phyloP scores from a whole-genome alignment of 2,888 invertebrate species.

The Dynastes maya region DNA sequence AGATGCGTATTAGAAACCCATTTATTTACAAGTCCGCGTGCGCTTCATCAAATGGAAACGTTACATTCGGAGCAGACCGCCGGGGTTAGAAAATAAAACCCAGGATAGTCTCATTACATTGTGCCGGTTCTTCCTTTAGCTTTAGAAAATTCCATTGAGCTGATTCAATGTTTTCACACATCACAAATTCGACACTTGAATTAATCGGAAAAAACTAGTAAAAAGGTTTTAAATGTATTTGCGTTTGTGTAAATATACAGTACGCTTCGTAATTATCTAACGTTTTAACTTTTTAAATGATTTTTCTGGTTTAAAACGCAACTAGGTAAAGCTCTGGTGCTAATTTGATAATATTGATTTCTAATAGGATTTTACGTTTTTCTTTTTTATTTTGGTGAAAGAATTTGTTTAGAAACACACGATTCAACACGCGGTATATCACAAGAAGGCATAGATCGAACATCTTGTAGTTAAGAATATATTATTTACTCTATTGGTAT shows the following conservation, averaged over 20 bases:
- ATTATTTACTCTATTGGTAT: conserved; percentile 21
- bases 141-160: background rate
- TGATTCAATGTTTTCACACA: conserved; percentile 12
- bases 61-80: conserved; percentile 8
- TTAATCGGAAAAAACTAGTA: conserved; percentile 11
- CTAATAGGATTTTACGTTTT: background rate
- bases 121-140: background rate
- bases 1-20: conserved; percentile 25
- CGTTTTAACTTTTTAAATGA: no score
- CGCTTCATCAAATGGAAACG: conserved; percentile 30
- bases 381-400: background rate
- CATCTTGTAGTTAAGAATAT: no score
- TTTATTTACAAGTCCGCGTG: conserved; percentile 29
- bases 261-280: no score
- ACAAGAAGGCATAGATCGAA: no score
- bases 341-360: background rate
- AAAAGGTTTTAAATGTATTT: conserved; percentile 10
- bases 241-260: background rate
- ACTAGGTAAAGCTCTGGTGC: no score
- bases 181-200: background rate
- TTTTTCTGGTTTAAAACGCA: no score
- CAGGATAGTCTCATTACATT: conserved; percentile 15
- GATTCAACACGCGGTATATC: background rate
- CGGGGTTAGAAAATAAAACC: background rate
- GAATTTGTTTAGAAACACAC: background rate